Evolutionary conservation across 2,113 vertebrate genomes (phyloP).

Genomic region (Stegastes partitus): DNA sequence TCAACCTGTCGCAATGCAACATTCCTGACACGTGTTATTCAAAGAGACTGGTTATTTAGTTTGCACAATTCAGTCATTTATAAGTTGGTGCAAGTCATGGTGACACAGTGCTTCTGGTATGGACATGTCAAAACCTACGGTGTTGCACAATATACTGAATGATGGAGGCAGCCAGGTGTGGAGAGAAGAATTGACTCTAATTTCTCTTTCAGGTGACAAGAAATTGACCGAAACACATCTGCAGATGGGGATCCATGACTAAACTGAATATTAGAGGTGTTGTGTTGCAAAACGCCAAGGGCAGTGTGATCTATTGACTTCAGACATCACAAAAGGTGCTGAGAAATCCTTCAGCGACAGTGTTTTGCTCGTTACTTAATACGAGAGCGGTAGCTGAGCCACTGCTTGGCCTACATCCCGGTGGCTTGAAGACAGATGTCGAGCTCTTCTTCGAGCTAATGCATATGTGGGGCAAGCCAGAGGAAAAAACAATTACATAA

Average conservation of each 20-base stretch:
- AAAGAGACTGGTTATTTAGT: constrained; percentile 5
- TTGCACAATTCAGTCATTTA: not conserved
- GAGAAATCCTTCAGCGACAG: not conserved
- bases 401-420: not conserved
- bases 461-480: constrained; percentile 40
- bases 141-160: not conserved
- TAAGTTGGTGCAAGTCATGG: not conserved
- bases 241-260: no score
- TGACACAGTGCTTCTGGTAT: not conserved
- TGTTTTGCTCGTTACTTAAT: not conserved
- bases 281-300: not conserved
- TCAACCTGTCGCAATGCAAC: no score
- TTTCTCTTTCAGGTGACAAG: not conserved
- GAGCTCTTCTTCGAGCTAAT: constrained; percentile 17
- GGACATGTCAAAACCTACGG: constrained; percentile 28
- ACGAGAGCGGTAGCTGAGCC: not conserved
- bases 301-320: not conserved
- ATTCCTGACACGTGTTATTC: constrained; percentile 6
- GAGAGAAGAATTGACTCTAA: not conserved
- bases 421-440: constrained; percentile 57
- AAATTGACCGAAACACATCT: not conserved
- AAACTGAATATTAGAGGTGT: no score
- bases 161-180: not conserved
- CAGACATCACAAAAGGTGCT: not conserved
- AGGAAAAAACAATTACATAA: constrained; percentile 69